Percentiles rank a stretch among this genome's conserved stretches.
phyloP scores from a whole-genome alignment of 2,888 invertebrate genomes.

The Pristionchus exspectatus region DNA sequence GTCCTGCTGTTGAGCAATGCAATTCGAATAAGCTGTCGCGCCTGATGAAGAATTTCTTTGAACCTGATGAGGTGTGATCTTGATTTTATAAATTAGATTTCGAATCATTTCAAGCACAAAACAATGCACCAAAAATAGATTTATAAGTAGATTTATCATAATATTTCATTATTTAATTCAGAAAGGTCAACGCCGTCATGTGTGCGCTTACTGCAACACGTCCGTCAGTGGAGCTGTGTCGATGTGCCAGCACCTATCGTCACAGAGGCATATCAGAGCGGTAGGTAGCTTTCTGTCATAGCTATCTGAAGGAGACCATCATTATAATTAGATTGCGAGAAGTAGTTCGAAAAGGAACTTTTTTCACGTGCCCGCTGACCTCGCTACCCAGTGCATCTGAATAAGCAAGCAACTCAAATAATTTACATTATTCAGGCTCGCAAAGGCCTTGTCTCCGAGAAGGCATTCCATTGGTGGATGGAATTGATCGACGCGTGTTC shows the following conservation, averaged over 20 bases:
- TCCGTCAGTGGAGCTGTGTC: not conserved
- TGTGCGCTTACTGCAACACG: not conserved
- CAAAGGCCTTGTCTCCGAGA: not conserved
- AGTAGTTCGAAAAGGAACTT: too few relatives aligned
- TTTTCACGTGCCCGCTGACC: too few relatives aligned
- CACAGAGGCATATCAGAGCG: not conserved
- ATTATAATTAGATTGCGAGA: too few relatives aligned
- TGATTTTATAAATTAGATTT: not conserved
- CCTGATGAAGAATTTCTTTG: not conserved
- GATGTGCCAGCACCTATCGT: not conserved
- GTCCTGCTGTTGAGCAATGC: not conserved
- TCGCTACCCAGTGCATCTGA: too few relatives aligned
- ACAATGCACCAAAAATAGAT: too few relatives aligned
- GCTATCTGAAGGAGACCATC: too few relatives aligned
- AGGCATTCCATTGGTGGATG: constrained; percentile 2
- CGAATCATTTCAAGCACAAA: too few relatives aligned
- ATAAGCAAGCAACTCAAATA: not conserved
- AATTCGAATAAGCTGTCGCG: not conserved
- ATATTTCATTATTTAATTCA: not conserved
- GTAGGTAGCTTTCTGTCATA: not conserved
- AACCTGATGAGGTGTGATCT: not conserved
- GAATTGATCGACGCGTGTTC: not conserved
- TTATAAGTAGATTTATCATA: too few relatives aligned
- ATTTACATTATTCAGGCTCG: not conserved
- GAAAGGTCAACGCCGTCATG: not conserved